Base-by-base conservation (phyloP, 2,113 vertebrate genomes). In the Engystomops pustulosus region DNA sequence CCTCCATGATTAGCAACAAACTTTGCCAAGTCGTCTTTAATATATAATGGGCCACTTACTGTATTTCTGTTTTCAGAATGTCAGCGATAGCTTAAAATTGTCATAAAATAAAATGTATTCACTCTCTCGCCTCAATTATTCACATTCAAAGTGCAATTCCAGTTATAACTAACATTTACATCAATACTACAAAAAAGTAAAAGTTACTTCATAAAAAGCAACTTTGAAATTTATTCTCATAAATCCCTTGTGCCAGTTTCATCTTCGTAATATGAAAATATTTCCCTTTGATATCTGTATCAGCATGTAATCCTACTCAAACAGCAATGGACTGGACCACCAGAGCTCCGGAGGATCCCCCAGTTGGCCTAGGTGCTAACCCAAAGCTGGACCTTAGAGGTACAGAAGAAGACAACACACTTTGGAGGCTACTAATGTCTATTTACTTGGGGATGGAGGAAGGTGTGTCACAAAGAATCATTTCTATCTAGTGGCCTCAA, bases 71-170 rank as follows among this genome's bases (percentile, higher is more conserved):
- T 58, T 58, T 27, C 55, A 27, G 10, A 12, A 14, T 27, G 55
- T 12, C 1, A 60, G 3, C 11, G 11, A 0, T 23, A n/a, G n/a
- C 1, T n/a, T 20, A 10, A 25, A 58, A 58, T 23, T 9, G 20
- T 58, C n/a, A 10, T 10, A 58, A 58, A 25, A 10, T 25, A 58
- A 23, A 58, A 58, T 23, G 20, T 58, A 58, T 58, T 51, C 17
- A 4, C 18, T n/a, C n/a, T n/a, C n/a, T 23, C 6, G 9, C 53
- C 8, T 60, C 1, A 60, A 27, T 27, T 27, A 27, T 27, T 60
- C 25, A 60, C 55, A 60, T 58, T 58, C 25, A 27, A 60, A 60
- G 55, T 60, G 55, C 55, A 60, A 60, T 60, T 60, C 55, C 55
- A 25, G 23, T 27, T 8, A 58, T 4, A 11, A 25, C n/a, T 58